These are phyloP conservation scores for Phocides pigmalion DNA, from an alignment of 1,140 invertebrate species.

Conservation along the genomic window DNA sequence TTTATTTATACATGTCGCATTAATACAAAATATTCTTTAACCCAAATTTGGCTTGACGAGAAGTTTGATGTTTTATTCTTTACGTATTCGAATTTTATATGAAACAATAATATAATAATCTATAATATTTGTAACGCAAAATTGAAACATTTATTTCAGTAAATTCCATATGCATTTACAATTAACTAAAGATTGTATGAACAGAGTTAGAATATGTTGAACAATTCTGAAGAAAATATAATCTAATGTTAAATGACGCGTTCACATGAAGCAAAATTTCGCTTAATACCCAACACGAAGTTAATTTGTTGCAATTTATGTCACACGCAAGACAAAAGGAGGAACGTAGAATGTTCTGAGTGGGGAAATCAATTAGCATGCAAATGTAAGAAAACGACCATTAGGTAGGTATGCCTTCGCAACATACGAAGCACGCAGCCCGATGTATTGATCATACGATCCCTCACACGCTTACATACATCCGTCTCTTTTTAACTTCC, in stretches of 20 bases:
- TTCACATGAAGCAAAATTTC: slow-evolving; percentile 12
- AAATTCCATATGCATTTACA: no score
- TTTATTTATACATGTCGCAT: no score
- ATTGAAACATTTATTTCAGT: no score
- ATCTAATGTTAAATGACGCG: slow-evolving; percentile 8
- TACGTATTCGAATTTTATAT: no score
- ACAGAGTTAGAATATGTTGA: neutral
- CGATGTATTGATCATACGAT: slow-evolving; percentile 76
- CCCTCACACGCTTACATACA: slow-evolving; percentile 77
- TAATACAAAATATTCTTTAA: no score
- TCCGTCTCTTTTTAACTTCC: slow-evolving; percentile 80
- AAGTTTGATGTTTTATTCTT: no score
- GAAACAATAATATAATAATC: no score
- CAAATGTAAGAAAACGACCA: slow-evolving; percentile 83
- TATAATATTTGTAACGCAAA: no score
- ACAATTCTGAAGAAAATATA: slow-evolving; percentile 11
- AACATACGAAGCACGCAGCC: slow-evolving; percentile 56
- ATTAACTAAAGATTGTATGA: slow-evolving; percentile 5
- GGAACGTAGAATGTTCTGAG: slow-evolving; percentile 52
- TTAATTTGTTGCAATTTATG: slow-evolving; percentile 65
- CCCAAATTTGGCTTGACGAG: no score
- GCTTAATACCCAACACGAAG: slow-evolving; percentile 43
- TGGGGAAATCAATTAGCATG: slow-evolving; percentile 77
- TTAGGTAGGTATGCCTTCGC: slow-evolving; percentile 59
- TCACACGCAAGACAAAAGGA: slow-evolving; percentile 73